Base-by-base conservation (phyloP, 2,797 vertebrate species). In the Pristis pectinata region DNA sequence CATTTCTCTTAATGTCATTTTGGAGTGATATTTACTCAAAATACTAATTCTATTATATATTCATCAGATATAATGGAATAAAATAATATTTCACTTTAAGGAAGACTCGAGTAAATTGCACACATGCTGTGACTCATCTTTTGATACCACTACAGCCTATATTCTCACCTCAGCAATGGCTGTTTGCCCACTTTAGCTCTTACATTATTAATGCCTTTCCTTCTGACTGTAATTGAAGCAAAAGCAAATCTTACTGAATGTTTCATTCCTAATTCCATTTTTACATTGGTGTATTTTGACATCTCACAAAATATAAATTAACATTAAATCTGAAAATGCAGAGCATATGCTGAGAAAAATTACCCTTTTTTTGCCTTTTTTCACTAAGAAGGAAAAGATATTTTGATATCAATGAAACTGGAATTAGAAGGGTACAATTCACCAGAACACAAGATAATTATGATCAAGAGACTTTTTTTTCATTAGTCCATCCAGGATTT, bases 1-100 rank as follows among this genome's bases (percentile, higher is more conserved):
- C 37, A 93, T 93, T 93, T 74, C 70, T 34, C 67, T 93, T 74
- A 15, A 67, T 93, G 67, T 67, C 53, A 74, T 34, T 74, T 91
- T 74, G 24, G 67, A 49, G 24, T 74, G 92, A 93, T 53, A 93
- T 94, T 94, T 22, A 70, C 30, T 67, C 27, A 41, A 74, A 67
- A 93, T 49, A 34, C 41, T 7, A 53, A 93, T 19, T 74, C 37
- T 53, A 30, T 74, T 27, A 44, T 72, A 74, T 76, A 74, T 76
- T 53, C 24, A 76, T 27, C 70, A 44, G 89, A 70, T 44, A 22
- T 92, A 93, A 44, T 34, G 41, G 17, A 34, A 24, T 74, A 74
- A 93, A 72, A 74, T 34, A 49, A 76, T 53, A 53, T 13, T 74
- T 44, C 8, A 10, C 17, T 67, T 91, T 41, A 61, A 67, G 67